Percentiles rank a stretch among this genome's conserved stretches.
These are phyloP conservation scores for Melipona quadrifasciata DNA, from an alignment of 1,140 invertebrate genomes.

Conservation along the genomic window DNA sequence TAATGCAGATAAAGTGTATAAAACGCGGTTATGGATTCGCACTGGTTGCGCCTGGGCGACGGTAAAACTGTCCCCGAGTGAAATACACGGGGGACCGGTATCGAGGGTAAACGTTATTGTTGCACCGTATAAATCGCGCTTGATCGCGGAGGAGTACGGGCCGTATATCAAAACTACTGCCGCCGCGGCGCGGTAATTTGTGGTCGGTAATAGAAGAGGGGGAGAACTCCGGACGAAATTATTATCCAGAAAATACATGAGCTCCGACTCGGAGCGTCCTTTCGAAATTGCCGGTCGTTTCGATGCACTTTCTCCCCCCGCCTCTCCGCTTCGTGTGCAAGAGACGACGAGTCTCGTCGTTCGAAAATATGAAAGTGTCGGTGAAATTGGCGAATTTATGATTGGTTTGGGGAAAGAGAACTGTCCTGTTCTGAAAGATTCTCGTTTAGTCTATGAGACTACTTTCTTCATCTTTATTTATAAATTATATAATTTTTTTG, in stretches of 20 bases:
- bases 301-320: neutral
- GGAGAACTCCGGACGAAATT: slow-evolving; percentile 57
- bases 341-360: no score
- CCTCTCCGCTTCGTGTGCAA: no score
- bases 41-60: slow-evolving; percentile 52
- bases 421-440: no score
- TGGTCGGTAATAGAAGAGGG: slow-evolving; percentile 66
- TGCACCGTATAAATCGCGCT: slow-evolving; percentile 68
- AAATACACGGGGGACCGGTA: slow-evolving; percentile 60
- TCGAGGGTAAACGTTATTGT: slow-evolving; percentile 67
- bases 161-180: slow-evolving; percentile 68
- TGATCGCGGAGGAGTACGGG: slow-evolving; percentile 68
- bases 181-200: slow-evolving; percentile 58
- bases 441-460: no score
- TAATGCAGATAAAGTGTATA: slow-evolving; percentile 60
- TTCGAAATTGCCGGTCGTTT: neutral
- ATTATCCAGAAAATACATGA: slow-evolving; percentile 66
- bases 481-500: no score
- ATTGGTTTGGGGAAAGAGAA: no score
- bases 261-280: neutral
- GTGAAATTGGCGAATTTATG: no score
- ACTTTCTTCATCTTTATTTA: no score
- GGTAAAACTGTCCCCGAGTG: slow-evolving; percentile 65
- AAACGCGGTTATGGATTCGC: slow-evolving; percentile 57
- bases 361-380: no score